phyloP scores from a whole-genome alignment of 2,888 invertebrate genomes.

The Lepidocyrtinus sp. region DNA sequence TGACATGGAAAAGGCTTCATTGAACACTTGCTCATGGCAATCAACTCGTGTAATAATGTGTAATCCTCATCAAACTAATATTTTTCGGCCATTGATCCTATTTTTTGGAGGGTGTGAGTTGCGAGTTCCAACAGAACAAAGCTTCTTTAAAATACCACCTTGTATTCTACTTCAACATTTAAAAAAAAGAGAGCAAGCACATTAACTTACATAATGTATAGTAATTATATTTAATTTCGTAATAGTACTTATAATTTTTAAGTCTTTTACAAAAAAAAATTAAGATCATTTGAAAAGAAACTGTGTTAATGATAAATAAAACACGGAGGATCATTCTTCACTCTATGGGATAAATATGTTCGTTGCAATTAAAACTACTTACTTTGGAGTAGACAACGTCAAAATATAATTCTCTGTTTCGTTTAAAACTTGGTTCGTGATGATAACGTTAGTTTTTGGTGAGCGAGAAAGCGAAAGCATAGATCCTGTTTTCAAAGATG shows the following conservation, averaged over 20 bases:
- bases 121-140: not conserved
- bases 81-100: not conserved
- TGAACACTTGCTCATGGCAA: not conserved
- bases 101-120: not conserved
- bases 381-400: not conserved
- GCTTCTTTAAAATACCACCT: not conserved
- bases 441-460: not conserved
- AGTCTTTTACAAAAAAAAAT: not conserved
- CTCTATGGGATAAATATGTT: too few relatives aligned
- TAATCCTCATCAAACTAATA: not conserved
- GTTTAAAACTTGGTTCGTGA: not conserved
- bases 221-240: not conserved
- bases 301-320: not conserved
- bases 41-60: not conserved
- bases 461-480: not conserved
- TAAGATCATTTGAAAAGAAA: not conserved
- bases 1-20: not conserved
- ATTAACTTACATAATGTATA: not conserved
- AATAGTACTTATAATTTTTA: not conserved
- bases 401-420: not conserved
- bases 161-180: too few relatives aligned
- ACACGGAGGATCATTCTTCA: not conserved
- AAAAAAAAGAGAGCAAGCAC: not conserved
- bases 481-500: not conserved
- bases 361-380: not conserved